phyloP scores from a whole-genome alignment of 2,113 vertebrate genomes.

The Ceuthmochares aereus region DNA sequence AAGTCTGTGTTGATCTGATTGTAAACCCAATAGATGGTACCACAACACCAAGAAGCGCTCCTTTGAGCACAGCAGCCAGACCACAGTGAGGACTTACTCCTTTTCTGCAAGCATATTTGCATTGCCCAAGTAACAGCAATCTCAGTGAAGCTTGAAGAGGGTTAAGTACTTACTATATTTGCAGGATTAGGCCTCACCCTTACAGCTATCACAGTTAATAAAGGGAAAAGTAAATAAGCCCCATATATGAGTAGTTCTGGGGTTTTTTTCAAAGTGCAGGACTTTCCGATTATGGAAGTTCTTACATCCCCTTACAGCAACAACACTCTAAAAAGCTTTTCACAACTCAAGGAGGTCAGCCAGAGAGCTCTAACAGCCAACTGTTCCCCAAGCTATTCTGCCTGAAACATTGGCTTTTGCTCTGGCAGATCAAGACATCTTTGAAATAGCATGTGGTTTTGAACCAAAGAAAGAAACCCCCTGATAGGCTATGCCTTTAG shows the following conservation, averaged over 20 bases:
- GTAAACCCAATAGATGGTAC: fast-evolving
- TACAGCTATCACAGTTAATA: not conserved
- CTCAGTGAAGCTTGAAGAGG: not conserved
- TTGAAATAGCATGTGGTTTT: not conserved
- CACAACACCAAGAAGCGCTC: fast-evolving
- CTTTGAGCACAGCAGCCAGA: not conserved
- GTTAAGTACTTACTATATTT: not conserved
- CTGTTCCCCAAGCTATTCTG: not conserved
- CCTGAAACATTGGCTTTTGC: not conserved
- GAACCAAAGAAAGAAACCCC: not conserved
- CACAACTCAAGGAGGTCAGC: not conserved
- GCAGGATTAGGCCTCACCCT: not conserved
- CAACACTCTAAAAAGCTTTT: not conserved
- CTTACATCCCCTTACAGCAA: not conserved
- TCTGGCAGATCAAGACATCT: fast-evolving
- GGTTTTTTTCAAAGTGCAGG: not conserved
- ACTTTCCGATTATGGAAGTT: not conserved
- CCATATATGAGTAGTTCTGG: not conserved
- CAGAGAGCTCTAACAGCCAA: not conserved
- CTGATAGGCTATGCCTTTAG: not conserved
- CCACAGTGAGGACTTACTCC: not conserved
- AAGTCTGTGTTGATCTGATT: fast-evolving
- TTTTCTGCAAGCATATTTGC: not conserved
- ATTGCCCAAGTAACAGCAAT: not conserved
- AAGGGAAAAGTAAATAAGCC: not conserved